A percentile compares a stretch with the other conserved stretches of the same genome.
These are phyloP conservation scores for Meiosimyza platycephala DNA, from an alignment of 2,888 invertebrate species.

Conservation along the genomic window DNA sequence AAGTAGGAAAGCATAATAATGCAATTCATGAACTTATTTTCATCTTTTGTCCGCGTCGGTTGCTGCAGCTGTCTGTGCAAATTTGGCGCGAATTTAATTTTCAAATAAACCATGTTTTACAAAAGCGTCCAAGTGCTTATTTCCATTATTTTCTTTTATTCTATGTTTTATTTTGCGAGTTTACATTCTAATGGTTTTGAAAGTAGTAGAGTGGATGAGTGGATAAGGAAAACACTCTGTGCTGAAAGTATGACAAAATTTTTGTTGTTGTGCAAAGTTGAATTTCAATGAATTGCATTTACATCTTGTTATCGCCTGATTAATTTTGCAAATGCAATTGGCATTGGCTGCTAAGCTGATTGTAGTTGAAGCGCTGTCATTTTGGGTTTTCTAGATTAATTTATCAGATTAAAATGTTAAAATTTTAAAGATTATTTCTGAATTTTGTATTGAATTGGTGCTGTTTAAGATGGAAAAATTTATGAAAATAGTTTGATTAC, in stretches of 20 bases:
- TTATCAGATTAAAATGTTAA: background rate
- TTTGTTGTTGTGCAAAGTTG: conserved; percentile 31
- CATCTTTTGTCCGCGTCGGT: conserved; percentile 20
- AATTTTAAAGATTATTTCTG: too few relatives aligned
- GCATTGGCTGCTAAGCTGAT: conserved; percentile 1
- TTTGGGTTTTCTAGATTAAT: conserved; percentile 29
- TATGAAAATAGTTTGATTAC: too few relatives aligned
- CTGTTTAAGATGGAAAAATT: too few relatives aligned
- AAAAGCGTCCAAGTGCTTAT: background rate
- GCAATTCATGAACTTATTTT: conserved; percentile 35
- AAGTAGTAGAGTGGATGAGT: background rate
- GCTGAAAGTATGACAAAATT: too few relatives aligned
- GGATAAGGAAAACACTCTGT: background rate
- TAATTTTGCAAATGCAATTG: conserved; percentile 53
- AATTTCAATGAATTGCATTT: conserved; percentile 62
- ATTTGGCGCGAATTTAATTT: conserved; percentile 37
- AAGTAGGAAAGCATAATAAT: conserved; percentile 29
- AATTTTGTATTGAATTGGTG: too few relatives aligned
- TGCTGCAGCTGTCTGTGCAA: conserved; percentile 30
- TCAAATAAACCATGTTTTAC: conserved; percentile 30
- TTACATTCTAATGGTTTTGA: too few relatives aligned
- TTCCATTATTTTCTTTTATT: too few relatives aligned
- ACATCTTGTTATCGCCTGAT: conserved; percentile 65
- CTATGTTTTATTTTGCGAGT: too few relatives aligned
- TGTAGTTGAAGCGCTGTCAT: background rate